These are phyloP conservation scores for Paraescarpia echinospica DNA, from an alignment of 1,140 invertebrate species.

Conservation along the genomic window DNA sequence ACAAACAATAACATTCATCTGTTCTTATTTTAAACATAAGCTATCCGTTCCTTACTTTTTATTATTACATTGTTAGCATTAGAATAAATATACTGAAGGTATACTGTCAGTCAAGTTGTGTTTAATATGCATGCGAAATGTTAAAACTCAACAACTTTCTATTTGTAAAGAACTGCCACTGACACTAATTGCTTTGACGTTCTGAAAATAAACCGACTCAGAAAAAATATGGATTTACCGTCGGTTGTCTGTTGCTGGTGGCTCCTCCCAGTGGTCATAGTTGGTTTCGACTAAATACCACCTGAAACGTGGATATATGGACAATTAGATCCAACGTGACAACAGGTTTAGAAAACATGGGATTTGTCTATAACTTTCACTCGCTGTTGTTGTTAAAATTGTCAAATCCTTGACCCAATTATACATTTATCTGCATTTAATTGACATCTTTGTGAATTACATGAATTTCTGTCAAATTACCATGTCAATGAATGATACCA, in stretches of 20 bases:
- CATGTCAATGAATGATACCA: too few relatives aligned
- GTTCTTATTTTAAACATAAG: background rate
- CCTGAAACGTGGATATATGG: constrained; percentile 29
- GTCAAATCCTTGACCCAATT: background rate
- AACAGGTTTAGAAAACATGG: background rate
- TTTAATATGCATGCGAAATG: too few relatives aligned
- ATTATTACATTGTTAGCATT: too few relatives aligned
- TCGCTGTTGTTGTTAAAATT: background rate
- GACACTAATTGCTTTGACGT: too few relatives aligned
- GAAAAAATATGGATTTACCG: constrained; percentile 30
- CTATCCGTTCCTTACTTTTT: too few relatives aligned
- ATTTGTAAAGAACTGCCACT: too few relatives aligned
- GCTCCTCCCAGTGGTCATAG: constrained; percentile 48
- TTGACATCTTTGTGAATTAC: too few relatives aligned
- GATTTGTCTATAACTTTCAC: background rate
- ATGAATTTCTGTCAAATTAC: too few relatives aligned
- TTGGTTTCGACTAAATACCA: constrained; percentile 53
- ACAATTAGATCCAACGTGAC: background rate
- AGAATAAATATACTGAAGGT: too few relatives aligned
- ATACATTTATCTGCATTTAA: background rate
- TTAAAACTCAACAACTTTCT: too few relatives aligned
- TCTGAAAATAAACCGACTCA: background rate
- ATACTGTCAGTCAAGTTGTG: too few relatives aligned
- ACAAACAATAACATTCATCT: background rate
- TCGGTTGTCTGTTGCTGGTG: constrained; percentile 43